Base-by-base conservation (phyloP, 2,888 invertebrate genomes). In the Arctia plantaginis region DNA sequence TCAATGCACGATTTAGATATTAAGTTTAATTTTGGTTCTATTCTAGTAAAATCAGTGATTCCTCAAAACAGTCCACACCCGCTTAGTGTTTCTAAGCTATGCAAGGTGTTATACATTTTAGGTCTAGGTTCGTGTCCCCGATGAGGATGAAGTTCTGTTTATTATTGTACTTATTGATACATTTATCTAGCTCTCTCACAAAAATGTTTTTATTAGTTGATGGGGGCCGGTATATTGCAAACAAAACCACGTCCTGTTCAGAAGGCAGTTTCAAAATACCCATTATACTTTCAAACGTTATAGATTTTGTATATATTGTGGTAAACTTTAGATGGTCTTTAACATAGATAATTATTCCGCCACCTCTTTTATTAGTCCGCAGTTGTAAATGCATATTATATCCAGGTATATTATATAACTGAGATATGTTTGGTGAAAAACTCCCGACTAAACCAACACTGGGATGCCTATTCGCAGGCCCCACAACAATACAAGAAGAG, bases 221-320 rank as follows among this genome's bases (percentile, higher is more conserved):
- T 33, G 66, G 66, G 30, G 71, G 71, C 33, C 51, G 66, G n/a
- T n/a, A 66, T 71, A 66, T n/a, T 23, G 71, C 71, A 66, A 66
- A 71, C 71, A 66, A 66, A 71, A 65, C 44, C 64, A 64, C 20
- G 27, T 35, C 44, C 44, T 71, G 44, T 15, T 71, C 33, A 33
- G n/a, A 41, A 30, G 7, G 41, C 30, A 70, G 13, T 20, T 39
- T 71, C 30, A 71, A 20, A 20, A 27, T 71, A 10, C 65, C 64
- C 0, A 13, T 44, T 71, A 71, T n/a, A 20, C 44, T 30, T 44
- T 71, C 47, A 64, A 64, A 64, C 6, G 18, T 47, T 20, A 20
- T 47, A 20, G 47, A 20, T 47, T 47, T 20, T 20, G 47, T 7
- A 7, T 47, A 1, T 47, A 20, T 47, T 47, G 7, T 47, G 20